These are phyloP conservation scores for Agrilus planipennis DNA, from an alignment of 1,140 invertebrate species.

Conservation along the genomic window DNA sequence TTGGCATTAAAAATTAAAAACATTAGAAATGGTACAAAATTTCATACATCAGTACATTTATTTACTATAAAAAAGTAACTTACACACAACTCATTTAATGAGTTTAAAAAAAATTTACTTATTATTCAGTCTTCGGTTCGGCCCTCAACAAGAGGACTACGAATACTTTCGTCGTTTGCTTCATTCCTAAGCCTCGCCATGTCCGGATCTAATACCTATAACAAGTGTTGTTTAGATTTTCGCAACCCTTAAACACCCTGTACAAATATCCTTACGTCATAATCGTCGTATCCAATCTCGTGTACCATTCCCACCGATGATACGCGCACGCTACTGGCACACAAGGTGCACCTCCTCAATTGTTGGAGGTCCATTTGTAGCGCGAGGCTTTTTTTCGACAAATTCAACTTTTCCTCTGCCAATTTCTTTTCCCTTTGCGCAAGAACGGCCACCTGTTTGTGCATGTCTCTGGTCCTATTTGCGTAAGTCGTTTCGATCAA, in stretches of 20 bases:
- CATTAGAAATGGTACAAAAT: not conserved
- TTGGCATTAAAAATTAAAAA: not conserved
- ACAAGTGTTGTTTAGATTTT: too few relatives aligned
- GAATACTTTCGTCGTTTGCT: too few relatives aligned
- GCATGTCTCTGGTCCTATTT: slow-evolving; percentile 24
- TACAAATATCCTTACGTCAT: too few relatives aligned
- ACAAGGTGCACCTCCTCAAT: slow-evolving; percentile 10
- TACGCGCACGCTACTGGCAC: too few relatives aligned
- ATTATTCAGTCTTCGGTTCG: too few relatives aligned
- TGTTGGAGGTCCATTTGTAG: slow-evolving; percentile 9
- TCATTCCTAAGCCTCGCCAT: too few relatives aligned
- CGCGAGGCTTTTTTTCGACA: slow-evolving; percentile 25
- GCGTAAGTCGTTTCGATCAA: slow-evolving; percentile 29
- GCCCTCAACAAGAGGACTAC: too few relatives aligned
- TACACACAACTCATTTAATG: not conserved
- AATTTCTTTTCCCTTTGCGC: slow-evolving; percentile 26
- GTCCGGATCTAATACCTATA: too few relatives aligned
- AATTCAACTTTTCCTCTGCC: slow-evolving; percentile 27
- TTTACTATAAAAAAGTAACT: not conserved
- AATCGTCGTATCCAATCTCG: too few relatives aligned
- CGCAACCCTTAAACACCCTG: too few relatives aligned
- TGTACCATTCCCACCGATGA: too few relatives aligned
- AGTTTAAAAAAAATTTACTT: too few relatives aligned
- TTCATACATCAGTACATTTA: not conserved
- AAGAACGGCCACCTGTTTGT: slow-evolving; percentile 21